Base-by-base conservation (phyloP, 2,797 vertebrate species). In the Danio choprae region DNA sequence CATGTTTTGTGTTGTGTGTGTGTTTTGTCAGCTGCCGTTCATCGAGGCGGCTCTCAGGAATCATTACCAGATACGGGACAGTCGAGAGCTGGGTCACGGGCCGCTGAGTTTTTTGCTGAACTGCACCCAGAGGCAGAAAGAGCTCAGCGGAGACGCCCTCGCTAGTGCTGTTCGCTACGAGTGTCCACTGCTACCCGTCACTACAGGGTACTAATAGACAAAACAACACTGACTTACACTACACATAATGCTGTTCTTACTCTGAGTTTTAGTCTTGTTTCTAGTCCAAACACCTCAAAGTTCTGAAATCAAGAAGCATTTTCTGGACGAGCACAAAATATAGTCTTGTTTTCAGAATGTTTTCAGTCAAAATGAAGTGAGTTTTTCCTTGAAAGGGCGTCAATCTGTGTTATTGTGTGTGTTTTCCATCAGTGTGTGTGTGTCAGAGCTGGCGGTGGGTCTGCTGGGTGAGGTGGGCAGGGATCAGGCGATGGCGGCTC, bases 81-180 rank as follows among this genome's bases (percentile, higher is more conserved):
- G 89, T 70, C 89, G 91, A 7, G 92, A 95, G 55, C 89, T 95
- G 16, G 93, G 94, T 15, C 88, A 87, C 0, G 94, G 94, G 9
- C 69, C 89, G 1, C 88, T 95, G 44, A 80, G 86, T 18, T 88
- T 65, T 48, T 86, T 94, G 50, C 88, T 87, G 1, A 85, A 81
- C 6, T 84, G 88, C 46, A 91, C 94, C 55, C 87, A 90, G 43
- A 85, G 84, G 0, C 94, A 94, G 84, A 90, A 77, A 46, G 80
- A 56, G 2, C 80, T 88, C 20, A 86, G 89, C 29, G 72, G 16
- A 0, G 90, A 87, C 18, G 84, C 85, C 46, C 85, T 84, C 46
- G 80, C 71, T 53, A 93, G 89, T 81, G 83, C 74, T 0, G 88
- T 95, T 44, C 88, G 84, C 84, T 94, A 93, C 4, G 93, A 95